Evolutionary conservation across 2,888 invertebrate genomes (phyloP), one percentile per base, ranked within the genome.

Genomic region (Folsomia manolachei): DNA sequence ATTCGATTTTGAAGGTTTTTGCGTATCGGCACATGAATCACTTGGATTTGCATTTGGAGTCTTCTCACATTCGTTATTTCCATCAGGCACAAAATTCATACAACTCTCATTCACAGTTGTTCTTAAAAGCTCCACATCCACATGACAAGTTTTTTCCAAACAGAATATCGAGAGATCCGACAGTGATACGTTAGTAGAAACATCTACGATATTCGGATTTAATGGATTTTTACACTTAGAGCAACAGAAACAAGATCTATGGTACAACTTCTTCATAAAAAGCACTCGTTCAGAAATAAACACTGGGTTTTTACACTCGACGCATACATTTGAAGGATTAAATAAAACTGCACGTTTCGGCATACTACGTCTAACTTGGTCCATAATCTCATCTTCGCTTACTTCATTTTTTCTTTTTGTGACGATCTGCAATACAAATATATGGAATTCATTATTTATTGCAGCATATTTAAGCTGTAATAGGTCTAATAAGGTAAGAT

Each of bases 231-330:
- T 72, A 72, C 80, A 80, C 65, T 75, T 75, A 61, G 74, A 74
- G 68, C 80, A 80, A 24, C 75, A 73, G 64, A 80, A 78, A 74
- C 80, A 80, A 21, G 77, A 76, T 62, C 78, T 77, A 75, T 80
- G 80, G 63, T 74, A 80, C 11, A 79, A 69, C 74, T 78, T 79
- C 64, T 80, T 79, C 67, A 73, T 51, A 61, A 80, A 79, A 60
- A 79, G 64, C 18, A 77, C 75, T 24, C 80, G 72, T 52, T 80
- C 80, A 11, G 74, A 73, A 52, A 80, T 78, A 63, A 76, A 80
- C 26, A 80, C 80, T 7, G 79, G 80, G 69, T 80, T 78, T 70
- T 73, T 72, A 68, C 78, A 80, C 64, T 77, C 77, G 27, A 73
- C 70, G 64, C 80, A 80, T 69, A 78, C 75, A 63, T 72, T 72